Evolutionary conservation across 30 jellyfish, hydroid and myxozoan genomes (phyloP), one percentile per base, ranked within the genome.

Genomic region (Pseudorhiza aurosa): DNA sequence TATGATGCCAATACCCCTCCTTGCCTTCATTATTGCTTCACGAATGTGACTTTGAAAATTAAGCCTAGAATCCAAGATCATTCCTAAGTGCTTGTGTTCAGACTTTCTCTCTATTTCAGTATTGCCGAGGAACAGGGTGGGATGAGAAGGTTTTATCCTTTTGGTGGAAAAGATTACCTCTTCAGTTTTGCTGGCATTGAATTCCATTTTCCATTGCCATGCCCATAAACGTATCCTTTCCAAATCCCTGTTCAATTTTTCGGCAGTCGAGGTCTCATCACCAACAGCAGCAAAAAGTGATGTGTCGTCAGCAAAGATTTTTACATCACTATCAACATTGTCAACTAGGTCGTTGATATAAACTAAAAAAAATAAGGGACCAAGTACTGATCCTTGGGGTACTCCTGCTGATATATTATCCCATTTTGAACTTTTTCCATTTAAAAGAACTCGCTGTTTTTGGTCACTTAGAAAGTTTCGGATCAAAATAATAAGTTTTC

Each of bases 361-460:
- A 8, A 56, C 87, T 49, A 73, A 65, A 49, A 73, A 73, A 17
- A 50, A 24, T 17, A 73, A 32, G 11, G 83, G 87, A 10, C 88
- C 84, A 59, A 76, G 46, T 21, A 76, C 88, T 17, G 84, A 76
- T 19, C 88, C 88, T 58, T 76, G 88, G 29, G 88, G 88, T 14
- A 76, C 88, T 11, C 84, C 88, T 9, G 84, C 71, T 12, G 50
- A 56, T 32, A 76, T 57, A 19, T 0, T 9, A 4, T 10, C 73
- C 85, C 88, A 76, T 76, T 58, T 24, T 19, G 88, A 76, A 46
- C 59, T 33, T 33, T 29, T 76, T 2, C 88, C 81, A 60, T 76
- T 76, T 26, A 76, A 73, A 25, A 53, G 64, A 27, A 55, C 58
- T 15, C 79, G 58, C 36, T 73, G 87, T 24, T 51, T 73, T 51